phyloP scores from a whole-genome alignment of 2,888 invertebrate genomes.

The Scotopteryx bipunctaria region DNA sequence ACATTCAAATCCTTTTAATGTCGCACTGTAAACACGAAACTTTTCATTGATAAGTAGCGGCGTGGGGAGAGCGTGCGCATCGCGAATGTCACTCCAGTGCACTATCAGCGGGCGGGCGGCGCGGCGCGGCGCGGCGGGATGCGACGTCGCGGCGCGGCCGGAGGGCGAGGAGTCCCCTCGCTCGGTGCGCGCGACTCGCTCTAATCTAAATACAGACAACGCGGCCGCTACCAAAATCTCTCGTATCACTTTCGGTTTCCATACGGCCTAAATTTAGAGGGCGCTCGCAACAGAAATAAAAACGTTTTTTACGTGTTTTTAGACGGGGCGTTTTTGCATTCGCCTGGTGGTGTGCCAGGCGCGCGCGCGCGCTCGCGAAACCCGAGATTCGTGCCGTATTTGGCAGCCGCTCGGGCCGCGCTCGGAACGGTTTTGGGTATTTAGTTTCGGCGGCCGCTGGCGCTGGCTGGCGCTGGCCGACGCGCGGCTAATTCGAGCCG shows the following conservation, averaged over 20 bases:
- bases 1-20: constrained; percentile 67
- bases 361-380: constrained; percentile 68
- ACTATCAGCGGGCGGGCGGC: constrained; percentile 27
- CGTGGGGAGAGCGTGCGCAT: constrained; percentile 29
- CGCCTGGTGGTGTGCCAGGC: constrained; percentile 63
- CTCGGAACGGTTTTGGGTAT: constrained; percentile 33
- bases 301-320: constrained; percentile 81
- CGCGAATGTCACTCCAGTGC: constrained; percentile 23
- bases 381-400: constrained; percentile 81
- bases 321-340: constrained; percentile 72
- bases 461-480: constrained; percentile 38
- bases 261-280: constrained; percentile 82
- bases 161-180: constrained; percentile 31
- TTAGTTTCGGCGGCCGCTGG: constrained; percentile 38
- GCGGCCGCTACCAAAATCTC: constrained; percentile 77
- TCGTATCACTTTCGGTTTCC: constrained; percentile 80
- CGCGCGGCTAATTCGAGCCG: constrained; percentile 61
- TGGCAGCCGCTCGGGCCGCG: constrained; percentile 65
- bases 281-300: constrained; percentile 80
- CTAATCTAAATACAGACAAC: constrained; percentile 82
- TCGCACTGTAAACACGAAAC: constrained; percentile 48
- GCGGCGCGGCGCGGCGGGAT: constrained; percentile 38
- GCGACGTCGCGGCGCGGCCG: constrained; percentile 31
- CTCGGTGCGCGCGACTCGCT: constrained; percentile 50
- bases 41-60: constrained; percentile 46